These are phyloP conservation scores for Megamerina dolium DNA, from an alignment of 2,888 invertebrate genomes.

Conservation along the genomic window DNA sequence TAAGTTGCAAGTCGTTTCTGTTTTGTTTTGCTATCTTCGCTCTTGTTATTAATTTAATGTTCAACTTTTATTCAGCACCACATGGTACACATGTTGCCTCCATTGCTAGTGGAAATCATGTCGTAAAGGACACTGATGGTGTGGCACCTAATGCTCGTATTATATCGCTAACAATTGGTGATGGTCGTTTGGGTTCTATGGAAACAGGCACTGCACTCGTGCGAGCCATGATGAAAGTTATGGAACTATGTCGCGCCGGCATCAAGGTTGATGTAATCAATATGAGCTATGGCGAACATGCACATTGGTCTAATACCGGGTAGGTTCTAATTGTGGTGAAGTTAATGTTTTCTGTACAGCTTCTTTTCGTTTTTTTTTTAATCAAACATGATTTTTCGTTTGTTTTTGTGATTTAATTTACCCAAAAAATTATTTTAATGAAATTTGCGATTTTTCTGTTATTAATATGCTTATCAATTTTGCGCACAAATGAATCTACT, in stretches of 20 bases:
- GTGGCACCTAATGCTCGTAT: slow-evolving; percentile 95
- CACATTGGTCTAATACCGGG: slow-evolving; percentile 88
- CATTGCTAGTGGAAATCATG: slow-evolving; percentile 85
- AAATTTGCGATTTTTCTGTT: no score
- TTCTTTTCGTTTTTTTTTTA: slow-evolving; percentile 1
- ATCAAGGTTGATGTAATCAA: slow-evolving; percentile 82
- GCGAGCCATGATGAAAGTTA: slow-evolving; percentile 83
- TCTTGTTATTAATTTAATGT: no score
- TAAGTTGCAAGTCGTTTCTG: slow-evolving; percentile 58
- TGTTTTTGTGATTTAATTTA: slow-evolving; percentile 1
- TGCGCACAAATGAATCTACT: slow-evolving; percentile 14
- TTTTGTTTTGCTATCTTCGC: no score
- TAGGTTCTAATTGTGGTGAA: slow-evolving; percentile 47
- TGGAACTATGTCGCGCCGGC: slow-evolving; percentile 59
- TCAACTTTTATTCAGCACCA: slow-evolving; percentile 61
- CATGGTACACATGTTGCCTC: slow-evolving; percentile 98
- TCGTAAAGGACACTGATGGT: slow-evolving; percentile 83
- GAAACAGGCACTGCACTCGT: slow-evolving; percentile 93
- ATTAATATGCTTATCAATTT: no score
- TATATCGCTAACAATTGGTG: slow-evolving; percentile 89
- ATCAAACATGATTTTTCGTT: background rate
- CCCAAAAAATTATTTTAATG: no score
- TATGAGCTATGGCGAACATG: slow-evolving; percentile 96
- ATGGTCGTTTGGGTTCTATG: slow-evolving; percentile 87
- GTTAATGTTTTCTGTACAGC: background rate